A percentile compares a stretch with the other conserved stretches of the same genome.
Conservation (phyloP, 2,113 vertebrate species). For the Cheirogaleus medius region DNA sequence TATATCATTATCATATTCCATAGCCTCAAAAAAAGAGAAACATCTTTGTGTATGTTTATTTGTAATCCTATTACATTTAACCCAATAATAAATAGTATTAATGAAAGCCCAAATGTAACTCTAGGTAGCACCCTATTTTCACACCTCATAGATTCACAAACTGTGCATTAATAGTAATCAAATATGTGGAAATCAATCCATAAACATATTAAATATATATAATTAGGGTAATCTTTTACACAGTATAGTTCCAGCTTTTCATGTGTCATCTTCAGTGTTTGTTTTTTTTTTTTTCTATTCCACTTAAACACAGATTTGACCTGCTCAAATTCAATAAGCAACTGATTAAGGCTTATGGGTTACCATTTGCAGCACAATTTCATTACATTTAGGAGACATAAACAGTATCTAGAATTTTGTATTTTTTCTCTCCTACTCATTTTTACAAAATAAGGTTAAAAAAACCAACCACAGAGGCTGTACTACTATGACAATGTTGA, state of each 20-base stretch:
- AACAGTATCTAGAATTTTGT: neutral
- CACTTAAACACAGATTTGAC: neutral
- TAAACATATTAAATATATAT: neutral
- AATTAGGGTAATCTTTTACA: conserved; percentile 22
- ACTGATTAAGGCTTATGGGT: neutral
- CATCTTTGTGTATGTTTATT: neutral
- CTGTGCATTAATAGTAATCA: neutral
- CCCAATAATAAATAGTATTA: neutral
- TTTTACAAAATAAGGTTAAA: conserved; percentile 11
- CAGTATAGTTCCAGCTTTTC: neutral
- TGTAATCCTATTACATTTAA: neutral
- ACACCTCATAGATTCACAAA: neutral
- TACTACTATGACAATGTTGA: neutral
- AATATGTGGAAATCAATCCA: neutral
- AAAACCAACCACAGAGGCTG: neutral
- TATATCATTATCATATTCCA: neutral
- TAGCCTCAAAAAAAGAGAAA: neutral
- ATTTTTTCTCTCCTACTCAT: neutral
- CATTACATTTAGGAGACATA: conserved; percentile 8
- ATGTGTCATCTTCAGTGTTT: neutral
- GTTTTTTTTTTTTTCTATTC: neutral
- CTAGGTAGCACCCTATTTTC: neutral
- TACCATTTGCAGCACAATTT: neutral
- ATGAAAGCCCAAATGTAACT: conserved; percentile 18
- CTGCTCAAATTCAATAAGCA: neutral